phyloP scores from a whole-genome alignment of 1,140 invertebrate genomes.

The Rhopalosiphum padi region DNA sequence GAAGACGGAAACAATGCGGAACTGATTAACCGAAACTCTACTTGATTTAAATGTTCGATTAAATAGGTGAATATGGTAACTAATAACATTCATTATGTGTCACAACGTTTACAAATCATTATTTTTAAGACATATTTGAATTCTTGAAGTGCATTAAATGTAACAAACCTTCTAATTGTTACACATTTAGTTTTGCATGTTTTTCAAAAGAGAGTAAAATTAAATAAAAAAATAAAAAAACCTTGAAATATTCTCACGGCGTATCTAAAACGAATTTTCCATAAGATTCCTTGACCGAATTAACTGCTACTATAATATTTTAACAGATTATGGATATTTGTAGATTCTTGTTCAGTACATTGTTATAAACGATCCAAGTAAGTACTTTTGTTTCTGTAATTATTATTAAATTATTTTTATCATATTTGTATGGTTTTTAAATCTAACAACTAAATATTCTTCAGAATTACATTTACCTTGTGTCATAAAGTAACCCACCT shows the following conservation, averaged over 20 bases:
- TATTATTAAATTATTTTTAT: neutral
- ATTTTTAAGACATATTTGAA: neutral
- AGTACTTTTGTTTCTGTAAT: neutral
- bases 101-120: neutral
- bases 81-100: neutral
- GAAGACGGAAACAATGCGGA: constrained; percentile 24
- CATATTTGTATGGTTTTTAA: neutral
- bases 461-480: neutral
- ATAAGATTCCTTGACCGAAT: constrained; percentile 52
- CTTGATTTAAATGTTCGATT: neutral
- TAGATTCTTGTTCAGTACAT: neutral
- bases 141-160: neutral
- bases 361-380: neutral
- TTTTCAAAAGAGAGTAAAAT: constrained; percentile 1
- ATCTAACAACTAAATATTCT: neutral
- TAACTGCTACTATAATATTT: constrained; percentile 7
- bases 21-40: constrained; percentile 47
- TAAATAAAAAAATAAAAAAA: neutral
- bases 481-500: neutral
- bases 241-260: constrained; percentile 47
- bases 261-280: constrained; percentile 54
- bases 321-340: constrained; percentile 31
- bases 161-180: constrained; percentile 3
- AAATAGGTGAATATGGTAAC: neutral
- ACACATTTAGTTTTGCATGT: neutral